Evolutionary conservation across 2,113 vertebrate genomes (phyloP).

Genomic region (Eretmodus cyanostictus): DNA sequence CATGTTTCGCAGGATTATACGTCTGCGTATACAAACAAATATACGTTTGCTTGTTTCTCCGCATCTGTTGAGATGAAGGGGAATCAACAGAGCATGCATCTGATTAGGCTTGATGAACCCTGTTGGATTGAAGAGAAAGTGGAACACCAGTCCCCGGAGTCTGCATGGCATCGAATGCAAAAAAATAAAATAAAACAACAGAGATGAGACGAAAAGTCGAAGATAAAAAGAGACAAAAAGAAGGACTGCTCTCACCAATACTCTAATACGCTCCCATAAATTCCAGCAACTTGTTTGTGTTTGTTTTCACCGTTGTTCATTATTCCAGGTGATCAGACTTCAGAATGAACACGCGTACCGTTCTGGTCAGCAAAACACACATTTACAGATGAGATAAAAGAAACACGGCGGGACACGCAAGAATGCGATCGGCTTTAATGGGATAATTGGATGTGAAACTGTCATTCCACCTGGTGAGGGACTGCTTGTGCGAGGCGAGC

Average conservation of each 20-base stretch:
- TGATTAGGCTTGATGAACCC: constrained; percentile 43
- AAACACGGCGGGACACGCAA: neutral
- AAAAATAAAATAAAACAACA: constrained; percentile 5
- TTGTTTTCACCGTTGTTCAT: neutral
- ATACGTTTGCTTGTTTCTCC: neutral
- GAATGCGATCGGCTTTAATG: constrained; percentile 17
- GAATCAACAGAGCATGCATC: constrained; percentile 1
- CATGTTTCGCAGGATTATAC: neutral
- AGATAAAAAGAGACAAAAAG: neutral
- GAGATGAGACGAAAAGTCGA: neutral
- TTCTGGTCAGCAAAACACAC: neutral
- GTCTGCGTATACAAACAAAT: neutral
- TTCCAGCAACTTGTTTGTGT: neutral
- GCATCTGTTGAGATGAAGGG: neutral
- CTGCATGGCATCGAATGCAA: neutral
- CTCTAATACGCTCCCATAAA: neutral
- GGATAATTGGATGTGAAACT: constrained; percentile 56
- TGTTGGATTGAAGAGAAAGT: constrained; percentile 29
- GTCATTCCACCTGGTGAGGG: constrained; percentile 46
- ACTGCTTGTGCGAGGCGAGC: constrained; percentile 19
- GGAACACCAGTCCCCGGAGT: constrained; percentile 21
- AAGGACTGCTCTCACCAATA: neutral
- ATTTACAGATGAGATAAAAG: neutral
- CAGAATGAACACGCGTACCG: neutral
- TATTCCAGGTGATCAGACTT: neutral